These are phyloP conservation scores for Gavia stellata DNA, from an alignment of 2,113 vertebrate species.

Conservation along the genomic window DNA sequence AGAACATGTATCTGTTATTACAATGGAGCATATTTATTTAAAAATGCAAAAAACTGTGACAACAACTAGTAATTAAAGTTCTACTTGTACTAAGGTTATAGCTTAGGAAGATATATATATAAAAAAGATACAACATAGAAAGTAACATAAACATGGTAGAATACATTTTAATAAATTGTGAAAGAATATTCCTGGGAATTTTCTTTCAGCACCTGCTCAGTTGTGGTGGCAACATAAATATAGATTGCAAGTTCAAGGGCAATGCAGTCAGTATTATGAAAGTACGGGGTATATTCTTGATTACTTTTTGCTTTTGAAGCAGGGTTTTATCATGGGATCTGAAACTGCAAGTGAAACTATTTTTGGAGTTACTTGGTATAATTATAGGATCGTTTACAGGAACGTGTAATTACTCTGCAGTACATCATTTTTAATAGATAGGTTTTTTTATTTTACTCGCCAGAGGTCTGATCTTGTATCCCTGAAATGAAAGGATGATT, in stretches of 20 bases:
- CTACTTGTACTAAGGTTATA: not conserved
- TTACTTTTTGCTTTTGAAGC: not conserved
- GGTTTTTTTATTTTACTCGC: fast-evolving
- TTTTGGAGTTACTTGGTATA: not conserved
- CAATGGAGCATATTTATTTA: not conserved
- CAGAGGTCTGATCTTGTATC: not conserved
- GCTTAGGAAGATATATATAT: not conserved
- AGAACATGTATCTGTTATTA: not conserved
- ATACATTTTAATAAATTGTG: not conserved
- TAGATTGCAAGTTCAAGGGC: not conserved
- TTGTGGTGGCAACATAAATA: not conserved
- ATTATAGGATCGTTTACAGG: not conserved
- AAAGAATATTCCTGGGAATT: not conserved
- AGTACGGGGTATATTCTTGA: not conserved
- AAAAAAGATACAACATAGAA: not conserved
- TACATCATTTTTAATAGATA: not conserved
- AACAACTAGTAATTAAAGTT: not conserved
- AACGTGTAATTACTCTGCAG: not conserved
- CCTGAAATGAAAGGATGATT: not conserved
- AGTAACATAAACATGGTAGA: not conserved
- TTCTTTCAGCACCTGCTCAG: not conserved
- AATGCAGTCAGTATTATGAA: not conserved
- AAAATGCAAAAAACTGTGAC: not conserved
- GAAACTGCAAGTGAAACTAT: not conserved
- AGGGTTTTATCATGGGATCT: not conserved